These are phyloP conservation scores for Acrossocheilus fasciatus DNA, from an alignment of 2,797 vertebrate species.

Conservation along the genomic window DNA sequence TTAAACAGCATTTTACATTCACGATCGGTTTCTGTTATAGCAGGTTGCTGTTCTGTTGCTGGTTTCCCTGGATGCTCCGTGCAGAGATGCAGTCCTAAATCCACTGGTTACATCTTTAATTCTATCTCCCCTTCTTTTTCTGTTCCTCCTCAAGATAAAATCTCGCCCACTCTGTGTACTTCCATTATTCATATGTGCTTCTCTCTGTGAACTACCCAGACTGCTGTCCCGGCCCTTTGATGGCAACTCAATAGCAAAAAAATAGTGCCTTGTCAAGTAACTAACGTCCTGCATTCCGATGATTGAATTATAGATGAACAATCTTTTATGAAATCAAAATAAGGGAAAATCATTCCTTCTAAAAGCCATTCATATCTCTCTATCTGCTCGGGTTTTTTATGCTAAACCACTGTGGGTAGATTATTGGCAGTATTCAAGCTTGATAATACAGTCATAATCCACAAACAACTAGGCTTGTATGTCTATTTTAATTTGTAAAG, in stretches of 20 bases:
- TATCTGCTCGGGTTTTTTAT: not conserved
- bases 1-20: slow-evolving; percentile 11
- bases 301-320: slow-evolving; percentile 62
- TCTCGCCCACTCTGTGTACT: slow-evolving; percentile 28
- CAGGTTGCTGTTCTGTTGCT: slow-evolving; percentile 95
- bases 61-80: slow-evolving; percentile 96
- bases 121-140: not conserved
- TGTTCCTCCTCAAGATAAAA: slow-evolving; percentile 37
- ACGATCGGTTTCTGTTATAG: slow-evolving; percentile 38
- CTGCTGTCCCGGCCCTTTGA: slow-evolving; percentile 57
- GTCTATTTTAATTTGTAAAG: slow-evolving; percentile 13
- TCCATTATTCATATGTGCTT: slow-evolving; percentile 60
- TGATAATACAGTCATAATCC: slow-evolving; percentile 5
- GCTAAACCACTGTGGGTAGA: slow-evolving; percentile 19
- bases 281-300: slow-evolving; percentile 73
- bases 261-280: slow-evolving; percentile 83
- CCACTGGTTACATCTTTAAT: slow-evolving; percentile 28
- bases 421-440: slow-evolving; percentile 32
- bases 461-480: not conserved
- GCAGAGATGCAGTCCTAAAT: slow-evolving; percentile 94
- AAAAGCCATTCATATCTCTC: slow-evolving; percentile 57
- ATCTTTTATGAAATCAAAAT: slow-evolving; percentile 53
- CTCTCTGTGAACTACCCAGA: slow-evolving; percentile 58
- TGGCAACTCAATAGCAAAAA: slow-evolving; percentile 77
- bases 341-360: slow-evolving; percentile 50